Evolutionary conservation across 2,113 vertebrate species (phyloP), one percentile per base, ranked within the genome.

Genomic region (Cacatua alba): DNA sequence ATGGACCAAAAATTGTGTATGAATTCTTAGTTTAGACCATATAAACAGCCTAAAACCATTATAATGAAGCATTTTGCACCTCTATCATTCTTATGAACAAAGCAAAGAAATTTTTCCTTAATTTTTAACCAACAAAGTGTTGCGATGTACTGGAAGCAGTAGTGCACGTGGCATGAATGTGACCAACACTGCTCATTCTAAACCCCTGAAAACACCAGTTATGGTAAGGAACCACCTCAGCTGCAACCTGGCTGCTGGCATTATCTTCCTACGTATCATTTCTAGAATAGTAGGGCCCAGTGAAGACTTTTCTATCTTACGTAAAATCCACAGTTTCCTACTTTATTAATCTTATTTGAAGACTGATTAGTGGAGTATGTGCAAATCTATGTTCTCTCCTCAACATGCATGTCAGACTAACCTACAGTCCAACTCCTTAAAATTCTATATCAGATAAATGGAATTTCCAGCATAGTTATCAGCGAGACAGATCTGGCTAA

Each of bases 161-260:
- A 35, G 23, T 1, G 4, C 3, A 1, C 0, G 0, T 4, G 20
- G 39, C 44, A 21, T 0, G 0, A 35, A 26, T 3, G 5, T 2
- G 6, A 28, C 4, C 2, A 11, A 33, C 0, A 1, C 1, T 17
- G 37, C 41, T 10, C 8, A 0, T 29, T 2, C 31, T 8, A 1
- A 0, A 3, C 4, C 62, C 18, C 33, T 9, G 8, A 26, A 19
- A 52, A 28, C 7, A 53, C 7, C 1, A 0, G 1, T 15, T n/a
- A 7, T 0, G 1, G 23, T 2, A 2, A 0, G 0, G 12, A 67
- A 44, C 43, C 57, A 7, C 13, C 29, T 14, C 57, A 16, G 23
- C 39, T 4, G 2, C 10, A 13, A 28, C 3, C 15, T 8, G 3
- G 24, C 52, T 20, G 18, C 39, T 8, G 17, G 3, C 0, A 0